Percentiles rank a stretch among this genome's conserved stretches.
These are phyloP conservation scores for Oscheius sp. DNA, from an alignment of 2,888 invertebrate genomes.

Conservation along the genomic window DNA sequence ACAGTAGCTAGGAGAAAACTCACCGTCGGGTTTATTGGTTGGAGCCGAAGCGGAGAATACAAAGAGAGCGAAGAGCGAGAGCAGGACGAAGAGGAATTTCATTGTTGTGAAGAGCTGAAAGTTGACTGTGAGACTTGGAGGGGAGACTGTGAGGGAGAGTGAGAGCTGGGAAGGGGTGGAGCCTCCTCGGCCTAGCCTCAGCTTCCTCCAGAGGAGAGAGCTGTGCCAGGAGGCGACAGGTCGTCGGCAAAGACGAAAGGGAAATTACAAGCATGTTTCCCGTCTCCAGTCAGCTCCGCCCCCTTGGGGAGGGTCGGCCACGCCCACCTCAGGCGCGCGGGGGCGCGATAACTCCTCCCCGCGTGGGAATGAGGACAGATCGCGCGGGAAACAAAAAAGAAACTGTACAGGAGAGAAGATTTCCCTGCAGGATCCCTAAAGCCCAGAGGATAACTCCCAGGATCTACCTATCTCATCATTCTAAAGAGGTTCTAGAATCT, in stretches of 20 bases:
- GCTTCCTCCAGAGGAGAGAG: not conserved
- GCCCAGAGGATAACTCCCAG: too few species aligned
- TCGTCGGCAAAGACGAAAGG: constrained; percentile 17
- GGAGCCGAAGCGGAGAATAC: constrained; percentile 1
- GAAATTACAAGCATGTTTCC: constrained; percentile 28
- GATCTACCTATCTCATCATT: too few species aligned
- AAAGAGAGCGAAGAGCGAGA: not conserved
- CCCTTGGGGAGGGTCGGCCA: not conserved
- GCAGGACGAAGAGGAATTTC: not conserved
- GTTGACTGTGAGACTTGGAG: not conserved
- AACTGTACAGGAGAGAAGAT: not conserved
- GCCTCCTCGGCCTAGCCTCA: not conserved
- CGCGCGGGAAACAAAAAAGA: constrained; percentile 79
- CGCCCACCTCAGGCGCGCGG: not conserved
- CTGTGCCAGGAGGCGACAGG: constrained; percentile 16
- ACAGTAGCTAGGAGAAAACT: constrained; percentile 75
- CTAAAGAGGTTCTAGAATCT: constrained; percentile 91
- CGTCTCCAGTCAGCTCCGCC: not conserved
- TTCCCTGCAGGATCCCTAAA: too few species aligned
- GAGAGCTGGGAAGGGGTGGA: not conserved
- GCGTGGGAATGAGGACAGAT: constrained; percentile 99
- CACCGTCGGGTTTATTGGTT: not conserved
- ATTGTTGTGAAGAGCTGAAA: not conserved
- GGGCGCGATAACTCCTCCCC: constrained; percentile 3
- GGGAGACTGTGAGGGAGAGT: not conserved